Base-by-base conservation (phyloP, 2,797 vertebrate genomes). In the Myotis daubentonii region DNA sequence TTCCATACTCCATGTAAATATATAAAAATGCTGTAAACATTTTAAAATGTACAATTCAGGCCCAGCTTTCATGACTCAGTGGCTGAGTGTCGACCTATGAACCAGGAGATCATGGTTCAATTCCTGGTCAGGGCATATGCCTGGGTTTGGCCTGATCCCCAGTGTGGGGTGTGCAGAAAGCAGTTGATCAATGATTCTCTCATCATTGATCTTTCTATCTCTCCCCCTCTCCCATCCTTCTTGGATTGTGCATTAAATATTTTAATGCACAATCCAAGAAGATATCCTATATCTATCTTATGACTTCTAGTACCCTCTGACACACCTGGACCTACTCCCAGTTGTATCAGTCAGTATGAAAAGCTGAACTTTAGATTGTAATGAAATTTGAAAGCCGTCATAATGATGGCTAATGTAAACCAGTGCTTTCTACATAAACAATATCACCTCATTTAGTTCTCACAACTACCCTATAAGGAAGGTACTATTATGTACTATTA, bases 311-410 rank as follows among this genome's bases (percentile, higher is more conserved):
- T 44, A 38, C 5, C 17, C 7, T 33, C 33, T 30, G 38, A 30
- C 10, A 89, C 9, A 90, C 8, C 4, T 68, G 11, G 15, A 78
- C 6, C 16, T 79, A 41, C 30, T n/a, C 47, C 10, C 16, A 49
- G 19, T 49, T 68, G 3, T 22, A 78, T 17, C 13, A n/a, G 5
- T 89, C 53, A 30, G 28, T 30, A 62, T 41, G 0, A 65, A 68
- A 91, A 93, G 47, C 36, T 88, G 22, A 36, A 7, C 28, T 85
- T 70, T 25, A 80, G 7, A 71, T 12, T 78, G 17, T 44, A 94
- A 70, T 74, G 53, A 82, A 7, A 89, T 68, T 89, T 91, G 1
- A 78, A 95, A 93, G 8, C 13, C 28, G 22, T 95, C 19, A 84
- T 44, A 53, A 41, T 36, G 85, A 87, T 44, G 23, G 9, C 19